phyloP scores from a whole-genome alignment of 1,140 invertebrate species.

The Lepidurus apus region DNA sequence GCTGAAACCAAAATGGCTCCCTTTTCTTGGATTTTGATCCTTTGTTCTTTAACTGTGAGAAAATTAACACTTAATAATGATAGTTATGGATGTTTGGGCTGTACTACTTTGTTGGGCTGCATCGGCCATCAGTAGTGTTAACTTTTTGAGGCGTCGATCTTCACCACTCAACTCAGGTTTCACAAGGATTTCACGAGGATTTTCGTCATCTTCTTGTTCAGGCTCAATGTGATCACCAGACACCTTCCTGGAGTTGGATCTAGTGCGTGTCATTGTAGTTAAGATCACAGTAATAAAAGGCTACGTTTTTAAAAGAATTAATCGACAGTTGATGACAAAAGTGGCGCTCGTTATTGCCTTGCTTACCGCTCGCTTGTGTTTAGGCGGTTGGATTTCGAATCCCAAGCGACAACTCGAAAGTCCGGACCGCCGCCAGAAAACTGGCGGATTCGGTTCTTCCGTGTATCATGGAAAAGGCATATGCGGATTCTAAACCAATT shows the following conservation, averaged over 20 bases:
- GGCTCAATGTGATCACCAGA: not conserved
- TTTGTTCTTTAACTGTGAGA: not conserved
- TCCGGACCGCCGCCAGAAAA: no score
- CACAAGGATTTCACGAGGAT: not conserved
- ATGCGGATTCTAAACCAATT: not conserved
- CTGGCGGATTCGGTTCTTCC: not conserved
- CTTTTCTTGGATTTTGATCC: not conserved
- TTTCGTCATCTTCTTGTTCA: not conserved
- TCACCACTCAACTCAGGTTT: not conserved
- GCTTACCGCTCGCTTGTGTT: not conserved
- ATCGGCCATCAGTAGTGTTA: not conserved
- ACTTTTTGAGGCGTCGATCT: not conserved
- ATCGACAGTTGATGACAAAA: no score
- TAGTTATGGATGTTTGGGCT: not conserved
- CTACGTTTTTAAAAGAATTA: no score
- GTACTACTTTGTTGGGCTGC: not conserved
- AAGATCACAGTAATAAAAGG: no score
- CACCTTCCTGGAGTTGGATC: no score
- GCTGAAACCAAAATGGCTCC: not conserved
- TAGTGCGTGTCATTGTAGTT: no score
- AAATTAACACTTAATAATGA: not conserved
- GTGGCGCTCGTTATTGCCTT: not conserved
- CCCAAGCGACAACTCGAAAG: not conserved
- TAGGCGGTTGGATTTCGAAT: slow-evolving; percentile 1
- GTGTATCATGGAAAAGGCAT: not conserved